These are phyloP conservation scores for Hystrix brachyura DNA, from an alignment of 2,113 vertebrate species.

Conservation along the genomic window DNA sequence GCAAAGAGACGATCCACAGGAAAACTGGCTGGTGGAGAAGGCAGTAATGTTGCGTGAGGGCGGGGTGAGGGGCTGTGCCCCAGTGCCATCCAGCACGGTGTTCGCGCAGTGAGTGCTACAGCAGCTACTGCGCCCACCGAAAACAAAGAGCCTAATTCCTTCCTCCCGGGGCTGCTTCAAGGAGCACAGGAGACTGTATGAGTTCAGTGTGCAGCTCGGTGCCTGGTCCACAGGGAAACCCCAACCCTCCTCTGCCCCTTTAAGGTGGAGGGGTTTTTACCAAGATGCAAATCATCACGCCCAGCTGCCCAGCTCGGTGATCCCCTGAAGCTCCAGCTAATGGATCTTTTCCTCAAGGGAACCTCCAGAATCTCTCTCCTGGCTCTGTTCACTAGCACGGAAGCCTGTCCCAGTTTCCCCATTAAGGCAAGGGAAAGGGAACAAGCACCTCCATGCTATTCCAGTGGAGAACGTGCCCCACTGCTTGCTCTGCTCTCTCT, in stretches of 20 bases:
- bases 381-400: not conserved
- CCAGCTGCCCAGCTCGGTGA: not conserved
- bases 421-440: not conserved
- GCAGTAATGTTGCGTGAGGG: not conserved
- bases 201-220: not conserved
- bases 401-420: not conserved
- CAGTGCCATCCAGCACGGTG: fast-evolving
- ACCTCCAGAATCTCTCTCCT: not conserved
- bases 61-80: fast-evolving
- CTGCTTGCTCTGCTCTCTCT: fast-evolving
- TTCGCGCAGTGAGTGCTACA: not conserved
- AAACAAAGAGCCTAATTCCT: not conserved
- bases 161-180: not conserved
- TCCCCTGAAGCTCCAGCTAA: not conserved
- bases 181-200: not conserved
- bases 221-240: not conserved
- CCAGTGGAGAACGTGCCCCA: fast-evolving
- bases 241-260: not conserved
- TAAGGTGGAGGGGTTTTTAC: not conserved
- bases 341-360: not conserved
- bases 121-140: no score
- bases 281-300: not conserved
- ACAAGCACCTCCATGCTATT: fast-evolving
- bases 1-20: not conserved
- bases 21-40: not conserved